Base-by-base conservation (phyloP, 1,140 invertebrate genomes). In the Potamilus streckersoni region DNA sequence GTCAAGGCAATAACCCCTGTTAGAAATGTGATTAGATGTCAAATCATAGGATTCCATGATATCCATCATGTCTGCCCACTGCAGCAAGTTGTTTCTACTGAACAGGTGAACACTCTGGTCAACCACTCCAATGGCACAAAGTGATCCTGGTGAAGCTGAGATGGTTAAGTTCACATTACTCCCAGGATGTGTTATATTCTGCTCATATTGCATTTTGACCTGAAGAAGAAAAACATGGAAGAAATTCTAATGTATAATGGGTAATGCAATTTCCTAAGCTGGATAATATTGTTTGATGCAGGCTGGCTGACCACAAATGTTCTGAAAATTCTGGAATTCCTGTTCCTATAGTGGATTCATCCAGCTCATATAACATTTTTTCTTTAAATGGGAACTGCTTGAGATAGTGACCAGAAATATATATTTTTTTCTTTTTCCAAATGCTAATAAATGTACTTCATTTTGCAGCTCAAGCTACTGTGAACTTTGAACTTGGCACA, bases 101-200 rank as follows among this genome's bases (percentile, higher is more conserved):
- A 93, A 83, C 71, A 93, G 91, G 63, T 89, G 88, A 0, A 91
- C 91, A 38, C 92, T 92, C 76, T 91, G 91, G 85, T 94, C 93
- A 0, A 93, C 90, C 0, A 91, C 91, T 5, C 92, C 91, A 20
- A 93, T 79, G 19, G 91, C 91, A 81, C 93, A 93, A 0, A 93
- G 79, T 1, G 93, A 93, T 59, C 88, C 88, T 1, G 92, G 90
- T 0, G 88, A 85, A 4, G 93, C 91, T 78, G 91, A 88, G 0
- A 93, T 79, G 20, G 88, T 85, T 16, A 93, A 82, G 16, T 87
- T 86, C 15, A 91, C 90, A 2, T 84, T 71, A 2, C 86, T 88
- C 8, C 93, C 93, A 0, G 93, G 93, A 62, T 86, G 83, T 38
- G 89, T 89, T 1, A 79, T 85, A 1, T 89, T 86, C 19, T 88